These are phyloP conservation scores for Eubasilissa regina DNA, from an alignment of 1,140 invertebrate genomes.

Conservation along the genomic window DNA sequence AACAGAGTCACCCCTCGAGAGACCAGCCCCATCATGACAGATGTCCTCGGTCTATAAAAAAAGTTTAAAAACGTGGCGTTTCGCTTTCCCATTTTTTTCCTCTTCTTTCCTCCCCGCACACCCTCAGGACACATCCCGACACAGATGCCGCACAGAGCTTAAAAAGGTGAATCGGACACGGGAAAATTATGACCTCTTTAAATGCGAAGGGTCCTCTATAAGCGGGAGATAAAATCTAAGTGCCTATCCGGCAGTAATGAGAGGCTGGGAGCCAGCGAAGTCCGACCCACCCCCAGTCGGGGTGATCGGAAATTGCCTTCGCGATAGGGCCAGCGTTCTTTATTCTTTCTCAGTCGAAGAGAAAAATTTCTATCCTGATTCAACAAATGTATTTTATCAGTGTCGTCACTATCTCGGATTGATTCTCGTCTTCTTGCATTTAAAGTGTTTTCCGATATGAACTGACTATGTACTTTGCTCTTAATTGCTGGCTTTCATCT, in stretches of 20 bases:
- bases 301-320: constrained; percentile 56
- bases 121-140: constrained; percentile 41
- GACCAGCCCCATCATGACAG: constrained; percentile 48
- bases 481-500: constrained; percentile 3
- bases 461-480: not conserved
- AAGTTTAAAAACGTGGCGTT: constrained; percentile 54
- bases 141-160: constrained; percentile 49
- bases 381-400: constrained; percentile 32
- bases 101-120: constrained; percentile 14
- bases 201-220: constrained; percentile 57
- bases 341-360: not conserved
- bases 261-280: constrained; percentile 36
- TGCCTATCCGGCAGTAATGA: constrained; percentile 59
- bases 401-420: constrained; percentile 15
- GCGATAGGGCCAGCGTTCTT: constrained; percentile 42
- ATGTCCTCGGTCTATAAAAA: constrained; percentile 53
- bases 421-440: constrained; percentile 20
- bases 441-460: not conserved
- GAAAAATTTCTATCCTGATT: constrained; percentile 1
- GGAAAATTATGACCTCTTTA: constrained; percentile 60
- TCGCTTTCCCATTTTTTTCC: constrained; percentile 27
- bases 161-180: constrained; percentile 59
- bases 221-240: constrained; percentile 60
- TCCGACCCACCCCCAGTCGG: constrained; percentile 20
- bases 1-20: constrained; percentile 28